Base-by-base conservation (phyloP, 2,888 invertebrate species). In the Nymphalis polychloros region DNA sequence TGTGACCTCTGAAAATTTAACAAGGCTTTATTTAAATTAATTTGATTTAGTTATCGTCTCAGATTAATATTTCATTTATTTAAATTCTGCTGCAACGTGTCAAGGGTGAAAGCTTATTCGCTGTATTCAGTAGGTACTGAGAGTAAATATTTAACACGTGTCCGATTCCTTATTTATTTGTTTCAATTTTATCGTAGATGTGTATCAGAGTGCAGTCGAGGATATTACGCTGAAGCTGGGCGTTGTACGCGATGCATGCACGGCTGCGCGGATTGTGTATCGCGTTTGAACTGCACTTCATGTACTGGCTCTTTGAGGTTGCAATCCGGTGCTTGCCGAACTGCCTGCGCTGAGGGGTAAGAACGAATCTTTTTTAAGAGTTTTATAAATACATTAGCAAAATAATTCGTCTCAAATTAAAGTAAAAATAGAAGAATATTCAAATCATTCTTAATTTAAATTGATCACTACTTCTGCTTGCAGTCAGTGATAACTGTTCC, bases 251-350 rank as follows among this genome's bases (percentile, higher is more conserved):
- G 95, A 3, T 98, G 98, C 81, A 89, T 96, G 75, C 96, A 96
- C 83, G 96, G 96, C 4, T 97, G 97, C 84, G 93, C 94, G 0
- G 94, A 95, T 61, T 97, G 97, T 84, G 95, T 95, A 5, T 96
- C 97, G 0, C 94, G 96, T 63, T 93, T 96, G 67, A 97, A 97
- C 84, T 97, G 97, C 82, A 97, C 96, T 0, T 92, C 95, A 31
- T 97, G 97, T 81, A 93, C 94, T n/a, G 94, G 94, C 64, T 95
- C 96, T 1, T 89, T 97, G 76, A 94, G 96, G 78, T 89, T 97
- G 63, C 97, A 97, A 87, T 96, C 96, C 72, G 97, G 97, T 46
- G 96, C 96, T 71, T 97, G 97, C 84, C 93, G 96, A 67, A 95
- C 96, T 1, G 94, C 96, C 2, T 97, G 97, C 79, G 96, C 96